phyloP scores from a whole-genome alignment of 2,797 vertebrate genomes.

The Pseudochirops cupreus region DNA sequence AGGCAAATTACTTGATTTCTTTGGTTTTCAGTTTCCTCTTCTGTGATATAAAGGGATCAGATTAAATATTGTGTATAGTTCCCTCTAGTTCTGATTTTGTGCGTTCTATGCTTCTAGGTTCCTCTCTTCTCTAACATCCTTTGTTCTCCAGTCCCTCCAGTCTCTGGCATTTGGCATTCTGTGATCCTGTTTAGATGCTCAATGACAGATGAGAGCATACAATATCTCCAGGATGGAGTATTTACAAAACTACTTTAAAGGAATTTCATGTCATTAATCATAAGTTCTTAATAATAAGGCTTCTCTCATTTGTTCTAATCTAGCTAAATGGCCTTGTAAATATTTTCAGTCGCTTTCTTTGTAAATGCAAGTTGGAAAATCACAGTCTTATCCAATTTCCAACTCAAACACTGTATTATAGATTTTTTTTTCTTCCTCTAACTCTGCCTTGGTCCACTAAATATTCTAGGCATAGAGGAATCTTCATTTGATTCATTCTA shows the following conservation, averaged over 20 bases:
- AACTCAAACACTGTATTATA: slow-evolving; percentile 55
- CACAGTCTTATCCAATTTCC: slow-evolving; percentile 77
- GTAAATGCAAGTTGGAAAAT: slow-evolving; percentile 75
- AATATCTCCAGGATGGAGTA: slow-evolving; percentile 73
- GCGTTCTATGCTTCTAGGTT: not conserved
- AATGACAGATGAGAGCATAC: slow-evolving; percentile 76
- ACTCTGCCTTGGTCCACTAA: slow-evolving; percentile 70
- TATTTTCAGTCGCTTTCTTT: slow-evolving; percentile 71
- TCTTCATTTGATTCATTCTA: slow-evolving; percentile 79
- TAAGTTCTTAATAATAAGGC: slow-evolving; percentile 80
- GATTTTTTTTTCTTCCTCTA: slow-evolving; percentile 54
- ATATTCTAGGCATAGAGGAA: slow-evolving; percentile 61
- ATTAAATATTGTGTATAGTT: not conserved
- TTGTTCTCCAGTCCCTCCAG: not conserved
- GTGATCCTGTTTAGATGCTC: slow-evolving; percentile 73
- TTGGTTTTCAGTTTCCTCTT: not conserved
- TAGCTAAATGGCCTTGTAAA: slow-evolving; percentile 76
- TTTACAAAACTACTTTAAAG: slow-evolving; percentile 82
- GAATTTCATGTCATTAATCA: slow-evolving; percentile 80
- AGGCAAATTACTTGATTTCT: not conserved
- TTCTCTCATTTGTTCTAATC: slow-evolving; percentile 82
- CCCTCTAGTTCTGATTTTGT: not conserved
- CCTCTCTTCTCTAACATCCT: not conserved
- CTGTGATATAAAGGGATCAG: not conserved
- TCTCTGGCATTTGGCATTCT: not conserved